A percentile compares a stretch with the other conserved stretches of the same genome.
Conservation (phyloP, 1,140 invertebrate genomes). For the Heliothis virescens region DNA sequence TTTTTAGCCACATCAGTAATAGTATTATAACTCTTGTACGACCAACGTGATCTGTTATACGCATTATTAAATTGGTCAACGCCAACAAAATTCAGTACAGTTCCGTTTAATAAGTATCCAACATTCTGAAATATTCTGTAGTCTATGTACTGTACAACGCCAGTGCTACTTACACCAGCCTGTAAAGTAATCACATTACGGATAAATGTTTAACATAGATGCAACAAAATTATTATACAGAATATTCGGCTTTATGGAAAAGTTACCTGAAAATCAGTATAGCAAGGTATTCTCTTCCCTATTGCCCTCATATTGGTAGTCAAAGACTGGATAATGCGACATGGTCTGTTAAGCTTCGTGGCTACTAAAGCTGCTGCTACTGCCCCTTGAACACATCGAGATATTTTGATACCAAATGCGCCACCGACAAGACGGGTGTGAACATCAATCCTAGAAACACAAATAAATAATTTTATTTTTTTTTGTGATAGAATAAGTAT, state of each 20-base stretch:
- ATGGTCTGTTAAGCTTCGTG: conserved; percentile 64
- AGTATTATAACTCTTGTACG: conserved; percentile 68
- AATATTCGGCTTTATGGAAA: background rate
- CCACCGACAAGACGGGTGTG: conserved; percentile 78
- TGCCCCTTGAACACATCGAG: conserved; percentile 58
- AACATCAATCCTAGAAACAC: conserved; percentile 87
- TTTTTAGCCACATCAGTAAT: conserved; percentile 78
- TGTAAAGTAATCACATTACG: background rate
- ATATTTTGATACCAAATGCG: conserved; percentile 68
- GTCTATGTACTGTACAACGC: conserved; percentile 88
- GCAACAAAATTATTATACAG: background rate
- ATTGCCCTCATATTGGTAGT: conserved; percentile 88
- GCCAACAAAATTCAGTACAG: conserved; percentile 51
- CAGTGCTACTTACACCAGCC: conserved; percentile 80
- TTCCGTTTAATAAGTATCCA: conserved; percentile 87
- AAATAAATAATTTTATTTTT: too few species aligned
- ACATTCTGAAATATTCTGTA: conserved; percentile 88
- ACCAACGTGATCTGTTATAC: conserved; percentile 64
- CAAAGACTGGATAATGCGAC: conserved; percentile 84
- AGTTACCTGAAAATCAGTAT: conserved; percentile 88
- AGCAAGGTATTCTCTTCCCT: conserved; percentile 88
- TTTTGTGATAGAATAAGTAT: too few species aligned
- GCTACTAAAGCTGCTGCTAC: conserved; percentile 61
- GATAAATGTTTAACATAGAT: background rate
- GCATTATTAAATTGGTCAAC: conserved; percentile 62